phyloP scores from a whole-genome alignment of 37 sponge, comb jelly and placozoan species.

The Oopsacas minuta region DNA sequence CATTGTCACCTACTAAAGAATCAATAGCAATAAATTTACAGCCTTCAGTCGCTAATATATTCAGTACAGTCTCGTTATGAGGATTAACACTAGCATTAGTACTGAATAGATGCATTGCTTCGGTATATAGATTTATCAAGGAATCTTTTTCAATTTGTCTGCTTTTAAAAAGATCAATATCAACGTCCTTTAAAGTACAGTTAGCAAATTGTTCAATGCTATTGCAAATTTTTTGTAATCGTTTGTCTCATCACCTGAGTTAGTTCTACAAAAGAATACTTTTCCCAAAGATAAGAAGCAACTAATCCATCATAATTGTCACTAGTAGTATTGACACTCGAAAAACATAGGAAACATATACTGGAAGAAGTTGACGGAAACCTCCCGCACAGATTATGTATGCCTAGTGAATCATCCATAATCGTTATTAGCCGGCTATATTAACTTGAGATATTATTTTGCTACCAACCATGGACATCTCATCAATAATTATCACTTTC shows the following conservation, averaged over 20 bases:
- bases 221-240: not conserved
- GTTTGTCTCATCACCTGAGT: not conserved
- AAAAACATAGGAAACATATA: conserved; percentile 1
- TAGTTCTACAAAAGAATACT: not conserved
- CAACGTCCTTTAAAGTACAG: not conserved
- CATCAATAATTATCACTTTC: conserved; percentile 36
- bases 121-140: not conserved
- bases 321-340: not conserved
- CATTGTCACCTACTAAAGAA: not conserved
- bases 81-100: not conserved
- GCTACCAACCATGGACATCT: conserved; percentile 33
- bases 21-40: not conserved
- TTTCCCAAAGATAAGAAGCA: not conserved
- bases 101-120: not conserved
- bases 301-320: not conserved
- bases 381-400: conserved; percentile 31
- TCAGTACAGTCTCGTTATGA: not conserved
- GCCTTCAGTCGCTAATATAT: not conserved
- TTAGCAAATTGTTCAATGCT: conserved; percentile 5
- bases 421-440: conserved; percentile 26
- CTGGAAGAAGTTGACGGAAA: conserved; percentile 30
- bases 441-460: conserved; percentile 26
- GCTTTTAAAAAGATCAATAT: not conserved
- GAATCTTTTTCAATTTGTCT: not conserved
- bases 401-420: conserved; percentile 26